Evolutionary conservation across 2,888 invertebrate genomes (phyloP).

Genomic region (Hoplodrina blanda): DNA sequence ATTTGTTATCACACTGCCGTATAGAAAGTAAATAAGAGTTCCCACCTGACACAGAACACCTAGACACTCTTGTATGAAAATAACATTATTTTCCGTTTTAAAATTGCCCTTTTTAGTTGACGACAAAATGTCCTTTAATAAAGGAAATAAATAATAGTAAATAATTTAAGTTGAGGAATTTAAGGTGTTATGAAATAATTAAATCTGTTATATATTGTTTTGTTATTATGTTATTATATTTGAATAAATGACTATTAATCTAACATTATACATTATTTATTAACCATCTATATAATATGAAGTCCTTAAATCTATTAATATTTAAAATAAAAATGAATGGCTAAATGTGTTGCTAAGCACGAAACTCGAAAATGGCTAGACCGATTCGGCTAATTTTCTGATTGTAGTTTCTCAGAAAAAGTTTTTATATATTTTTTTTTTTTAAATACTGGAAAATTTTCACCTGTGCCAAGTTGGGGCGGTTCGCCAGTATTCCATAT

Average conservation of each 20-base stretch:
- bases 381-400: too few species aligned
- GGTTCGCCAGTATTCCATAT: too few species aligned
- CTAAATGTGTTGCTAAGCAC: too few species aligned
- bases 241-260: conserved; percentile 35
- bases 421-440: too few species aligned
- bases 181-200: background rate
- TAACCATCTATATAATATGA: background rate
- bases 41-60: conserved; percentile 11
- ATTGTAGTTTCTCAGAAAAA: too few species aligned
- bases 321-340: too few species aligned
- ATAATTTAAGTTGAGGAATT: conserved; percentile 13
- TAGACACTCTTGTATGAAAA: background rate
- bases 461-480: too few species aligned
- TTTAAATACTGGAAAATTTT: too few species aligned
- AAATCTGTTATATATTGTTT: conserved; percentile 3
- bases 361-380: too few species aligned
- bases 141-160: background rate
- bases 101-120: background rate
- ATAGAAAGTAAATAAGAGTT: background rate
- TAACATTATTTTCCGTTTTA: background rate
- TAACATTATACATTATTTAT: conserved; percentile 14
- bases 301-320: too few species aligned
- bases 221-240: conserved; percentile 37
- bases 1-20: conserved; percentile 22
- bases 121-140: background rate